Conservation (phyloP, 2,797 vertebrate species). For the Astyanax mexicanus region DNA sequence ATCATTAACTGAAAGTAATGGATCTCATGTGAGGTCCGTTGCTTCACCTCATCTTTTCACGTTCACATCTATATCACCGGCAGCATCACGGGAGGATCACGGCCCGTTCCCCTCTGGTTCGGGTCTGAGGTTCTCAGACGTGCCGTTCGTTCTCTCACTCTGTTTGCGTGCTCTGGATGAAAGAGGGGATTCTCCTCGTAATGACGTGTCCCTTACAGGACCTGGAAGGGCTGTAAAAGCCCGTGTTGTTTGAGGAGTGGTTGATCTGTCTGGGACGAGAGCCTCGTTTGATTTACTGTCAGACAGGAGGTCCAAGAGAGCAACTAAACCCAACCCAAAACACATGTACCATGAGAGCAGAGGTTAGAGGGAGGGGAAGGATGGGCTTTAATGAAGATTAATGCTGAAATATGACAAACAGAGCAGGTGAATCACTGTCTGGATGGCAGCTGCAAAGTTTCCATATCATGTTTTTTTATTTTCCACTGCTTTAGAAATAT, state of each 20-base stretch:
- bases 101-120: background rate
- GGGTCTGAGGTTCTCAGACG: background rate
- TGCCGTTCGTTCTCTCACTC: slow-evolving; percentile 1
- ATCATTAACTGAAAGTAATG: background rate
- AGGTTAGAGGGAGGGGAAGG: background rate
- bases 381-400: slow-evolving; percentile 4
- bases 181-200: slow-evolving; percentile 7
- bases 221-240: slow-evolving; percentile 11
- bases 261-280: slow-evolving; percentile 8
- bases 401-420: slow-evolving; percentile 16
- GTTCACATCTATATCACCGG: background rate
- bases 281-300: slow-evolving; percentile 20
- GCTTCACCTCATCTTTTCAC: background rate
- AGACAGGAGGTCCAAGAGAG: slow-evolving; percentile 13
- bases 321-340: slow-evolving; percentile 17
- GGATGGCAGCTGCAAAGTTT: background rate
- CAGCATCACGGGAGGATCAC: background rate
- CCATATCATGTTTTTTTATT: background rate
- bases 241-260: slow-evolving; percentile 19
- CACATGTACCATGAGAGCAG: background rate
- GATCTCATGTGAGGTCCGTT: background rate
- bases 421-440: slow-evolving; percentile 14
- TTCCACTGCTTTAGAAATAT: background rate
- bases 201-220: slow-evolving; percentile 13
- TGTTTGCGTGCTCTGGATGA: slow-evolving; percentile 19